A percentile compares a stretch with the other conserved stretches of the same genome.
Evolutionary conservation across 2,797 vertebrate species (phyloP).

Genomic region (Orientallactaga sibirica): DNA sequence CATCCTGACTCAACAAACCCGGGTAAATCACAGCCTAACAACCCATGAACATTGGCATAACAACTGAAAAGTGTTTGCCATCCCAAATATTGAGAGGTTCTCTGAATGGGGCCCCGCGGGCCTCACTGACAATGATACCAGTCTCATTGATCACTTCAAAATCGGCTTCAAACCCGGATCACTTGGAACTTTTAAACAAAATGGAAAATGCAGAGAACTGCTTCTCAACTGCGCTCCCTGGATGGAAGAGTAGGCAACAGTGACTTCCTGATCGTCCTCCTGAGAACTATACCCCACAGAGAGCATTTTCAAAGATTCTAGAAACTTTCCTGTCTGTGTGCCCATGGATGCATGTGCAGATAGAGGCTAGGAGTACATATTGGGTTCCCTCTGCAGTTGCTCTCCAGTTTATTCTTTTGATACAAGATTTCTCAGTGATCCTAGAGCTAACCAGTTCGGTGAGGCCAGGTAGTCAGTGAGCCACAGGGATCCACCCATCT

Average conservation of each 20-base stretch:
- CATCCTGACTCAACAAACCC: not conserved
- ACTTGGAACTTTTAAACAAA: not conserved
- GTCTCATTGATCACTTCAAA: not conserved
- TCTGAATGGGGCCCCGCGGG: not conserved
- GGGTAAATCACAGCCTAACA: not conserved
- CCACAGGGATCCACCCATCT: too few relatives aligned
- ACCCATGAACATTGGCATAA: not conserved
- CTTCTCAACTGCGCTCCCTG: not conserved
- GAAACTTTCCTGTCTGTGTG: not conserved
- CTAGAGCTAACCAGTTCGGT: too few relatives aligned
- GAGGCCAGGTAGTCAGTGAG: too few relatives aligned
- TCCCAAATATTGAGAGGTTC: rapidly evolving
- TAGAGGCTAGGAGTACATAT: too few relatives aligned
- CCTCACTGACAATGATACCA: not conserved
- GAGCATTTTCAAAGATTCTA: not conserved
- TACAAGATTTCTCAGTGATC: too few relatives aligned
- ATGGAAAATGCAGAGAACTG: not conserved
- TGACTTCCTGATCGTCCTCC: not conserved
- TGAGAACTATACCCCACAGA: not conserved
- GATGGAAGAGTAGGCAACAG: not conserved
- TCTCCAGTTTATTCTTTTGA: too few relatives aligned
- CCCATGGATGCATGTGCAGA: too few relatives aligned
- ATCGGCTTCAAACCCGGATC: not conserved
- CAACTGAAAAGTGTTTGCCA: not conserved
- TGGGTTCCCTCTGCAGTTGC: too few relatives aligned